Evolutionary conservation across 2,797 vertebrate genomes (phyloP), one percentile per base, ranked within the genome.

Genomic region (Scarus forsteni): DNA sequence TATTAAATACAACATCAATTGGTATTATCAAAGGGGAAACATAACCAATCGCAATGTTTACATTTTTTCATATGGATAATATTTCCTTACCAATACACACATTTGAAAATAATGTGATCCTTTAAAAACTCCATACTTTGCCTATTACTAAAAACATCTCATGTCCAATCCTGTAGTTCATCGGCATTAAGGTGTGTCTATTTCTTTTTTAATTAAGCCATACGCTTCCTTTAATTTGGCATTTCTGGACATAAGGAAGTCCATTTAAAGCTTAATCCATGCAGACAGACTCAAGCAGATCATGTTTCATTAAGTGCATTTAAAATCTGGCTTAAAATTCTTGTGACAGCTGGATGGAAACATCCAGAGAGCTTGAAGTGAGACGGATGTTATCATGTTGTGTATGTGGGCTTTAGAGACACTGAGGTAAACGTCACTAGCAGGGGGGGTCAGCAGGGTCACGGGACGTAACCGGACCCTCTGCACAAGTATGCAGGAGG

Each of bases 381-480:
- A 42, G 54, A 53, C 34, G 40, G 56, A 54, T 48, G 3, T 4
- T 53, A 40, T 10, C 36, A 6, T 15, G 42, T 5, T 44, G 39
- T 51, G 36, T 10, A 55, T 51, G 18, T 14, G 36, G 18, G 35
- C 8, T 3, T 16, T 19, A 9, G 42, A 14, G 18, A n/a, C 43
- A 5, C 36, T 9, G 40, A 55, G 50, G 61, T 73, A 56, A 74
- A 70, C 10, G 38, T 65, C 45, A 53, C 18, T 19, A 6, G 19
- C 49, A 55, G 1, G 27, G 38, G 62, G 73, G 27, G 73, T 75
- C 44, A 50, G 51, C 36, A 5, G 55, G 72, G 67, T 86, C 66
- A 38, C 6, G 8, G 51, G 58, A 77, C 6, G 50, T 67, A 75
- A 81, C 55, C 13, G 60, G 79, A 84, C 49, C 8, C 75, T 82